phyloP scores from a whole-genome alignment of 2,797 vertebrate species.

The Macrochelys suwanniensis region DNA sequence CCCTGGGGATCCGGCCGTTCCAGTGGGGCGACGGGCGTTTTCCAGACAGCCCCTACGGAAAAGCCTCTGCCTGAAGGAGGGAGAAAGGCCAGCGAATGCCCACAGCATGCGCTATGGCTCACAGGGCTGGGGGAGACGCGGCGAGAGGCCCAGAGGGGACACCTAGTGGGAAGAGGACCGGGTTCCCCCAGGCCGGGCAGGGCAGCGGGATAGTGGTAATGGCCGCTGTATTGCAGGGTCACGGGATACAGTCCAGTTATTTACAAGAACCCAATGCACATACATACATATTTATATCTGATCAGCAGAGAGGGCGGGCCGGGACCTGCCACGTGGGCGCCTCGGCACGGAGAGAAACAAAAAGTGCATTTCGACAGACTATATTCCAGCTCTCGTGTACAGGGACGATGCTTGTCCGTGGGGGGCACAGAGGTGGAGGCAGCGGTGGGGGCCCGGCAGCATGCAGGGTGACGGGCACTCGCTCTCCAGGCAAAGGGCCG shows the following conservation, averaged over 20 bases:
- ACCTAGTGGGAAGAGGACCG: background rate
- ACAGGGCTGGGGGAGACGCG: no score
- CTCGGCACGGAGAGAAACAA: background rate
- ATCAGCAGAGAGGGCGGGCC: background rate
- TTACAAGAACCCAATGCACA: conserved; percentile 76
- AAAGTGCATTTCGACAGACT: conserved; percentile 66
- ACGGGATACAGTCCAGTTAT: conserved; percentile 46
- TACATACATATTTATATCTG: conserved; percentile 79
- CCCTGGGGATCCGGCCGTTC: background rate
- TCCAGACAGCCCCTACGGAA: background rate
- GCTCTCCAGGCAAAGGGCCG: background rate
- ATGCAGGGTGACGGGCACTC: background rate
- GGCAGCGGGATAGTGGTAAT: background rate
- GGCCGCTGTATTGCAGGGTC: conserved; percentile 1
- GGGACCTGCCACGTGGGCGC: background rate
- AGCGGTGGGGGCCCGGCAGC: background rate
- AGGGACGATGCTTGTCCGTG: background rate
- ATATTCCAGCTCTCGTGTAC: conserved; percentile 1
- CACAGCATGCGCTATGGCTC: background rate
- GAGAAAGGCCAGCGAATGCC: background rate
- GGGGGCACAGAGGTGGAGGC: background rate
- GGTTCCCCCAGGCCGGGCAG: background rate
- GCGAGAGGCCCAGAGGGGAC: background rate
- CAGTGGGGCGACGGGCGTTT: no score
- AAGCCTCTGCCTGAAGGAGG: background rate